A percentile compares a stretch with the other conserved stretches of the same genome.
Evolutionary conservation across 2,113 vertebrate genomes (phyloP).

Genomic region (Ctenomys sociabilis): DNA sequence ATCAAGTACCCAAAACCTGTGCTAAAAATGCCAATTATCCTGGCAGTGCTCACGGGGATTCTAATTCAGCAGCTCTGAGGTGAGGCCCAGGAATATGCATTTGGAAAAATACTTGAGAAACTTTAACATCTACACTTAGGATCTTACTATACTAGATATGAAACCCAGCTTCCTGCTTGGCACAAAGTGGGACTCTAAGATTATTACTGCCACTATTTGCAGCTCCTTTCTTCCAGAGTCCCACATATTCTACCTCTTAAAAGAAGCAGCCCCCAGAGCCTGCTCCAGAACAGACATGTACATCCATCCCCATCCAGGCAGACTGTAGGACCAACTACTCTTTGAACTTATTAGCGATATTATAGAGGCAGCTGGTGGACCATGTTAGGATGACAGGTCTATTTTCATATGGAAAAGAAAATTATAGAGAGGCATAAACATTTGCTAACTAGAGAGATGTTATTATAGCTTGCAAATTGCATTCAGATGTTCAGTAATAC

Average conservation of each 20-base stretch:
- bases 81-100: neutral
- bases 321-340: neutral
- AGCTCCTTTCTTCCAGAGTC: neutral
- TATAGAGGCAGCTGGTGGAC: constrained; percentile 71
- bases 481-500: constrained; percentile 81
- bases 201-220: neutral
- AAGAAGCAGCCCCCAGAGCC: neutral
- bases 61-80: neutral
- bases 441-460: constrained; percentile 82
- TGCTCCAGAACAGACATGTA: neutral
- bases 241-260: neutral
- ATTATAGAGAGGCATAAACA: constrained; percentile 81
- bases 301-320: neutral
- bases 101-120: neutral
- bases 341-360: constrained; percentile 70
- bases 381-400: constrained; percentile 78
- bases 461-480: constrained; percentile 81
- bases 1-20: neutral
- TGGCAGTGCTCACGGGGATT: neutral
- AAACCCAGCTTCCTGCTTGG: neutral
- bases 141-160: neutral
- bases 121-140: neutral
- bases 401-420: constrained; percentile 83
- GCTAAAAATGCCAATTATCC: neutral
- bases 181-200: neutral